Evolutionary conservation across 2,113 vertebrate genomes (phyloP).

Genomic region (Sebastes schlegelii): DNA sequence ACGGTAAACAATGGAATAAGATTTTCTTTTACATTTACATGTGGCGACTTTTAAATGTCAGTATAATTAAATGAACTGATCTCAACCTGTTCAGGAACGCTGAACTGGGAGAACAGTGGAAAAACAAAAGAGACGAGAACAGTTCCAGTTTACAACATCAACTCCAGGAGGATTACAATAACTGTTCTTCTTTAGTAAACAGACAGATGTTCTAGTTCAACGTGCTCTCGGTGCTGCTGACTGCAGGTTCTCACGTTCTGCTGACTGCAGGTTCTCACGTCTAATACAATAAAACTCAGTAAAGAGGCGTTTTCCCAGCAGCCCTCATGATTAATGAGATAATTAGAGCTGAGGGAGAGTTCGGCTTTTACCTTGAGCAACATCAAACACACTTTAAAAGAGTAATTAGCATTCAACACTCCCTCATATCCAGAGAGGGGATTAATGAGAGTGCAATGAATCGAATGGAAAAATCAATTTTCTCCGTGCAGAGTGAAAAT

Average conservation of each 20-base stretch:
- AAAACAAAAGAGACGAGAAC: too few species aligned
- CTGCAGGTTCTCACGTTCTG: not conserved
- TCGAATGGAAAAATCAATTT: constrained; percentile 6
- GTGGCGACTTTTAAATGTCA: too few species aligned
- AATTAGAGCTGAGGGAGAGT: constrained; percentile 36
- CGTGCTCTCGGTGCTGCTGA: too few species aligned
- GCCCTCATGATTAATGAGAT: constrained; percentile 41
- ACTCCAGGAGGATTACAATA: too few species aligned
- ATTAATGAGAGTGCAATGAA: constrained; percentile 22
- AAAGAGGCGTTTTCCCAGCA: not conserved
- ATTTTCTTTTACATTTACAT: too few species aligned
- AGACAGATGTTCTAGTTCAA: too few species aligned
- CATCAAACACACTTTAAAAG: constrained; percentile 21
- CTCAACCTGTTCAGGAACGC: too few species aligned
- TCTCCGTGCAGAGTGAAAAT: constrained; percentile 1
- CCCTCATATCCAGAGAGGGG: not conserved
- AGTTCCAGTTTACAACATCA: too few species aligned
- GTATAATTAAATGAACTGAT: too few species aligned
- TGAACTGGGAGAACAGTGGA: too few species aligned
- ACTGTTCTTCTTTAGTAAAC: too few species aligned
- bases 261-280: constrained; percentile 6
- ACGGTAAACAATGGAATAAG: too few species aligned
- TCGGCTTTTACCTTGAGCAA: constrained; percentile 19
- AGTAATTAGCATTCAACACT: constrained; percentile 12
- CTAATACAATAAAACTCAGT: not conserved